Base-by-base conservation (phyloP, 2,888 invertebrate species). In the Drosophila trichaetosa region DNA sequence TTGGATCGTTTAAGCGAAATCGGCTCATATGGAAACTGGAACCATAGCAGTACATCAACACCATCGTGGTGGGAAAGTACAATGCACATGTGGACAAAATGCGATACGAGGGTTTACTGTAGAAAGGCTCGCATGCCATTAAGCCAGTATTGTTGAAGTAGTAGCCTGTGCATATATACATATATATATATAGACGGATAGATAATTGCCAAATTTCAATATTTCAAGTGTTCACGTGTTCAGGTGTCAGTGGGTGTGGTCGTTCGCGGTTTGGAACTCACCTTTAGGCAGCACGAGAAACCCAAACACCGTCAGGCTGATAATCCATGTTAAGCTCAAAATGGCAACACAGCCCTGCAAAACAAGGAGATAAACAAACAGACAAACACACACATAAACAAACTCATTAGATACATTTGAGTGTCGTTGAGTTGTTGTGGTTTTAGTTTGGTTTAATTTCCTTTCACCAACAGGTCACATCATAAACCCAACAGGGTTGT, bases 21-120 rank as follows among this genome's bases (percentile, higher is more conserved):
- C 97, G 97, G 94, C 97, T 97, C 90, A 97, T 97, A 93, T 97
- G 97, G 92, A 97, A 97, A 57, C 97, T 97, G 29, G 97, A 97
- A 38, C 97, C 97, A 91, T 97, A 97, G 93, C 97, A 97, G 92
- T 97, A 97, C 97, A 97, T 97, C 88, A 97, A 94, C 72, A 97
- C 96, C 97, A 97, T 97, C 36, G 97, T 97, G 33, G 97, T 97
- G 29, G 97, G 97, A 89, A 97, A 97, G 93, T 97, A 98, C 93
- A 97, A 97, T 74, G 96, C 96, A 93, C 97, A 97, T 86, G 97
- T 97, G 70, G 97, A 95, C 80, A 97, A 94, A 87, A 97, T 97
- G 90, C 97, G 95, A 92, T 94, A 94, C 90, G 94, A 94, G 48
- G 94, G 93, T 90, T 96, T 95, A 86, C 96, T 95, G 92, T 97